Base-by-base conservation (phyloP, 2,888 invertebrate genomes). In the Papilio protenor region DNA sequence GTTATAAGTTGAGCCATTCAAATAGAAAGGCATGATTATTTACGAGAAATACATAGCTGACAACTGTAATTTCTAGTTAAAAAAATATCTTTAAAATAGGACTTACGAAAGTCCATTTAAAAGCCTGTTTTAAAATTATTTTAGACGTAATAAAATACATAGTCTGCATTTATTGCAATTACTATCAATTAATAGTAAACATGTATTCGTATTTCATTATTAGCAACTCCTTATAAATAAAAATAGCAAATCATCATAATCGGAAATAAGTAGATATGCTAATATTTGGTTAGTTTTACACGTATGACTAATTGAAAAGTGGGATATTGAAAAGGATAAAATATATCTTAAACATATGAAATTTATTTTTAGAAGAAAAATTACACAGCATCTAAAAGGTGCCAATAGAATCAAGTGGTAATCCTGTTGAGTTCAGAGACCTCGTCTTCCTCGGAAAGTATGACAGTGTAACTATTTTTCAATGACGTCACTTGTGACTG, bases 401-500 rank as follows among this genome's bases (percentile, higher is more conserved):
- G n/a, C n/a, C 45, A 21, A 69, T 69, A 69, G n/a, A 69, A 69
- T 69, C 66, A 69, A 40, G 66, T 69, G 45, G 78, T 77, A 23
- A 85, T 83, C 74, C 84, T 85, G 77, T 81, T 82, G 16, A 82
- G 76, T 6, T 86, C 84, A 11, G 73, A 33, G 27, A 80, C 81
- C 14, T 90, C 90, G 0, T 88, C 87, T 1, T 88, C 90, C 0
- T 90, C 90, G 1, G 87, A 83, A 16, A 93, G 76, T 18, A 91
- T 87, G 0, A 87, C 81, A 0, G 91, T 84, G 80, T 91, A 93
- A 73, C 88, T 92, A 79, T 85, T 91, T 82, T 96, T 96, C 77
- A 96, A 87, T 70, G 96, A 96, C 64, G 95, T 93, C 4, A 96
- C 95, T 80, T 96, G 96, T 12, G 95, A 96, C 84, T 96, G 96